Evolutionary conservation across 2,888 invertebrate genomes (phyloP).

Genomic region (Gerosis bhagava): DNA sequence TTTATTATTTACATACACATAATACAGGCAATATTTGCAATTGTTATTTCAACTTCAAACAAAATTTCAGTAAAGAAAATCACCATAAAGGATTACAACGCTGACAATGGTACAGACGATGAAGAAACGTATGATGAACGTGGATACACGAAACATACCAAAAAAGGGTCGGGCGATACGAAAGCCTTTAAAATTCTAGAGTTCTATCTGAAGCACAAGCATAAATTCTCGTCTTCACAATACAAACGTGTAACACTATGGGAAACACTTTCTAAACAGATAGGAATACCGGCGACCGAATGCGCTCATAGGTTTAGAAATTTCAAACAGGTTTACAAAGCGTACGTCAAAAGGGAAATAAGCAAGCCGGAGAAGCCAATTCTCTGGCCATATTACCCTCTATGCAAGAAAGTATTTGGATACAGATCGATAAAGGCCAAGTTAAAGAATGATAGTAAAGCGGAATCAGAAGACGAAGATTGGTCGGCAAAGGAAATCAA

Average conservation of each 20-base stretch:
- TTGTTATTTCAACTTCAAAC: too few relatives aligned
- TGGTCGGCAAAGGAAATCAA: constrained; percentile 67
- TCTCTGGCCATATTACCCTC: constrained; percentile 65
- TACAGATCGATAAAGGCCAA: constrained; percentile 63
- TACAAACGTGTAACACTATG: constrained; percentile 57
- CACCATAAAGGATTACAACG: constrained; percentile 41
- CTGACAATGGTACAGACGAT: constrained; percentile 45
- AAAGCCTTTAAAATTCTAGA: constrained; percentile 67
- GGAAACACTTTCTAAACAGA: constrained; percentile 55
- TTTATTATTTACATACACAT: too few relatives aligned
- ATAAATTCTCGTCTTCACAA: constrained; percentile 54
- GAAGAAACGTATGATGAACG: constrained; percentile 52
- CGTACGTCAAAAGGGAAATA: constrained; percentile 63
- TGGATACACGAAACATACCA: constrained; percentile 47
- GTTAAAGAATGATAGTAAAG: constrained; percentile 50
- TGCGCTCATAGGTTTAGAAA: constrained; percentile 67
- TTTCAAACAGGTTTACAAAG: constrained; percentile 63
- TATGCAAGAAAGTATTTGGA: constrained; percentile 73
- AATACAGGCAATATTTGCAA: too few relatives aligned
- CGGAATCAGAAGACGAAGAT: constrained; percentile 53
- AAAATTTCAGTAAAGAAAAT: constrained; percentile 59
- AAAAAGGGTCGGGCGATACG: constrained; percentile 45
- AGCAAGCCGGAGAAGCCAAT: constrained; percentile 66
- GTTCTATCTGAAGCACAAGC: constrained; percentile 66
- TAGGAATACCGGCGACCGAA: constrained; percentile 56